Evolutionary conservation across 1,140 invertebrate genomes (phyloP).

Genomic region (Lepeophtheirus salmonis): DNA sequence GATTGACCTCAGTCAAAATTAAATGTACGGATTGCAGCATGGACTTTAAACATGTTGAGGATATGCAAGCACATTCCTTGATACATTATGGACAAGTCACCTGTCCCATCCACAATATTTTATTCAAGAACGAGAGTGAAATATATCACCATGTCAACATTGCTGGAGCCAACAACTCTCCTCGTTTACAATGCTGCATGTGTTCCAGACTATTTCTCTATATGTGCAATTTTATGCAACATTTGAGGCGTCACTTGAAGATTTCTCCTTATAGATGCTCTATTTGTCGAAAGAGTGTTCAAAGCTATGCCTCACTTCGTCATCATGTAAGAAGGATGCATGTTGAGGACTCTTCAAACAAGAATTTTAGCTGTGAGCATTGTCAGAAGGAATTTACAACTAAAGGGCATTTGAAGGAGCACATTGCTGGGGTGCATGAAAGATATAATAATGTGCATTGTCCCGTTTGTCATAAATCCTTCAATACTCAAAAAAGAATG

Average conservation of each 20-base stretch:
- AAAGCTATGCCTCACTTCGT: background rate
- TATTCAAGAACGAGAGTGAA: conserved; percentile 7
- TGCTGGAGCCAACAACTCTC: background rate
- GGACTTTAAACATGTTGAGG: conserved; percentile 13
- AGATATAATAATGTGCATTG: background rate
- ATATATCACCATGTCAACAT: conserved; percentile 2
- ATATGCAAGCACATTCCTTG: conserved; percentile 8
- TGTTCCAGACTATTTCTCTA: background rate
- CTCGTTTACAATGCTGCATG: conserved; percentile 6
- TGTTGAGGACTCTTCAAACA: background rate
- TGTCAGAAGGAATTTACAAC: conserved; percentile 3
- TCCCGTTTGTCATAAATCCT: conserved; percentile 5
- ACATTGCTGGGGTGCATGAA: conserved; percentile 10
- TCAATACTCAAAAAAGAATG: conserved; percentile 9
- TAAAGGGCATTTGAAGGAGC: conserved; percentile 8
- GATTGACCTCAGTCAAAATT: no score
- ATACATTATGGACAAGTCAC: conserved; percentile 5
- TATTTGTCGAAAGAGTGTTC: background rate
- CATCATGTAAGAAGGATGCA: conserved; percentile 6
- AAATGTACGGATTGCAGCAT: conserved; percentile 1
- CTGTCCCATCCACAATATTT: conserved; percentile 11
- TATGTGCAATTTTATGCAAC: conserved; percentile 10
- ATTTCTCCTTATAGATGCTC: conserved; percentile 3
- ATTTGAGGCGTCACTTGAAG: conserved; percentile 3
- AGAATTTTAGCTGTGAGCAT: conserved; percentile 7